phyloP scores from a whole-genome alignment of 1,140 invertebrate genomes.

The Pseudomyrmex pallidus region DNA sequence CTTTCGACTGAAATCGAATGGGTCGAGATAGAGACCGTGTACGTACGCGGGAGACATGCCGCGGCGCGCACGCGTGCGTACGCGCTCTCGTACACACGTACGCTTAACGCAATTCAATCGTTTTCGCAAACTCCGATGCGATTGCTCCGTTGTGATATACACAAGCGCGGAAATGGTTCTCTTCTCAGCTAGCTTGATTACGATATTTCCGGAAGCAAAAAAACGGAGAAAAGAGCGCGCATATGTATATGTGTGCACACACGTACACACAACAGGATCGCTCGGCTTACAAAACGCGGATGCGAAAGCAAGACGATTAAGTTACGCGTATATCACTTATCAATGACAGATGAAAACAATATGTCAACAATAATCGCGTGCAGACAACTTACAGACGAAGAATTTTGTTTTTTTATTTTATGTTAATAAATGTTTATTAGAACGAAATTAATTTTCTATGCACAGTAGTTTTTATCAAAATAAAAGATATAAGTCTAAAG shows the following conservation, averaged over 20 bases:
- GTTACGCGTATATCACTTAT: slow-evolving; percentile 51
- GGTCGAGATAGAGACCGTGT: slow-evolving; percentile 4
- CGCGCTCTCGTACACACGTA: neutral
- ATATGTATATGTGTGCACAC: neutral
- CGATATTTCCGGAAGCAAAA: neutral
- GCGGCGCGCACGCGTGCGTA: slow-evolving; percentile 14
- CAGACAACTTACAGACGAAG: neutral
- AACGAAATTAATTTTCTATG: no score
- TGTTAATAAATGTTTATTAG: neutral
- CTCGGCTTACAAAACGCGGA: slow-evolving; percentile 56
- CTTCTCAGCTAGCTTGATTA: neutral
- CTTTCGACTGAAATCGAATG: slow-evolving; percentile 79
- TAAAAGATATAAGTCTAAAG: neutral
- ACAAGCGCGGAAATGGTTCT: no score
- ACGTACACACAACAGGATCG: slow-evolving; percentile 2
- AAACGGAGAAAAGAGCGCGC: no score
- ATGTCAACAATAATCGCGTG: neutral
- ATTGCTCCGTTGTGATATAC: no score
- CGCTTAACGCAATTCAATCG: no score
- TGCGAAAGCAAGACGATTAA: slow-evolving; percentile 61
- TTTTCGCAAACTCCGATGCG: no score
- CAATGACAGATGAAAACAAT: slow-evolving; percentile 17
- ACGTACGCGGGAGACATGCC: slow-evolving; percentile 29
- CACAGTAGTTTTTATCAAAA: neutral
- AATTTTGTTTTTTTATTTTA: neutral